Conservation (phyloP, 2,888 invertebrate genomes). For the Cartodere bifasciata region DNA sequence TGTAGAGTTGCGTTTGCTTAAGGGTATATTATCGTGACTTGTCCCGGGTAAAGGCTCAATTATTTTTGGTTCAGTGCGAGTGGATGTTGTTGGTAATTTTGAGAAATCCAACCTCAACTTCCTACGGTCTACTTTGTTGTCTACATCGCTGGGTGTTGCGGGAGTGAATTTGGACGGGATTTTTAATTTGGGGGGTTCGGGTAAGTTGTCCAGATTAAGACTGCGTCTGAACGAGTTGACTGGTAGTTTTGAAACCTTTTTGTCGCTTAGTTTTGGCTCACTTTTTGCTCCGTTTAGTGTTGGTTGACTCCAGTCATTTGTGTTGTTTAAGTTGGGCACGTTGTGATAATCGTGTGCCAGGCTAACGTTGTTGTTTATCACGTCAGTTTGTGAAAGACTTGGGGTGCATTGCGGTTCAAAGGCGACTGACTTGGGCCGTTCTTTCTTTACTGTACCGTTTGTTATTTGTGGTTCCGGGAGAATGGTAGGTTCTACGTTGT, state of each 20-base stretch:
- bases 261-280: slow-evolving; percentile 28
- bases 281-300: slow-evolving; percentile 37
- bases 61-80: slow-evolving; percentile 14
- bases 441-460: too few species aligned
- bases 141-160: slow-evolving; percentile 9
- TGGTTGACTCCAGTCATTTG: too few species aligned
- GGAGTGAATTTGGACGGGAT: slow-evolving; percentile 13
- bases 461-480: too few species aligned
- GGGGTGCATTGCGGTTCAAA: too few species aligned
- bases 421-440: too few species aligned
- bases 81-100: slow-evolving; percentile 19
- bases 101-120: slow-evolving; percentile 52
- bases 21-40: slow-evolving; percentile 14
- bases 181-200: slow-evolving; percentile 21
- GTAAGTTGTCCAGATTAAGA: slow-evolving; percentile 28
- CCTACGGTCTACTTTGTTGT: slow-evolving; percentile 28
- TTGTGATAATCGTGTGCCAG: too few species aligned
- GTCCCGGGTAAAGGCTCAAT: slow-evolving; percentile 15
- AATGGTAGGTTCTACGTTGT: too few species aligned
- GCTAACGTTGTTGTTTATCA: too few species aligned
- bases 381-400: too few species aligned
- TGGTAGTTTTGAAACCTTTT: slow-evolving; percentile 29
- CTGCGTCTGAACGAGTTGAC: slow-evolving; percentile 30
- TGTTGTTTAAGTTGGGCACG: too few species aligned
- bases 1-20: slow-evolving; percentile 16